These are phyloP conservation scores for Diorhabda carinulata DNA, from an alignment of 1,140 invertebrate genomes.

Conservation along the genomic window DNA sequence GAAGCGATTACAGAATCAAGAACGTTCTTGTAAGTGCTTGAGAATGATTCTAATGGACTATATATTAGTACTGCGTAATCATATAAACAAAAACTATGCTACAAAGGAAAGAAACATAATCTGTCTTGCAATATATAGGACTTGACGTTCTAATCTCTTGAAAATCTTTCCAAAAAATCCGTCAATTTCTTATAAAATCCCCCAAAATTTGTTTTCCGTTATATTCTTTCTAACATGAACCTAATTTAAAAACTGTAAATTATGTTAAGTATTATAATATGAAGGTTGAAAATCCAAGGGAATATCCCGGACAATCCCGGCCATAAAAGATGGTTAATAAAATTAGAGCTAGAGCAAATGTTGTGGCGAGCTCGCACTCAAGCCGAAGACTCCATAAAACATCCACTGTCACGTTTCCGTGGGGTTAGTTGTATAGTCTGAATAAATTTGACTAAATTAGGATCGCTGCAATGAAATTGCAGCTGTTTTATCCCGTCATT, in stretches of 20 bases:
- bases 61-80: no score
- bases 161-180: no score
- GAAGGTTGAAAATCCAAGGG: background rate
- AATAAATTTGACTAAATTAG: constrained; percentile 14
- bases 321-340: constrained; percentile 13
- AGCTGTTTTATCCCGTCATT: background rate
- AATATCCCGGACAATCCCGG: background rate
- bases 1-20: no score
- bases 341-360: constrained; percentile 9
- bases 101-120: no score
- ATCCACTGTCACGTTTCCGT: constrained; percentile 9
- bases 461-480: background rate
- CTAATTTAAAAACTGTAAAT: background rate
- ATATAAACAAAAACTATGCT: no score
- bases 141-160: no score
- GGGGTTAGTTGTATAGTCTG: constrained; percentile 3
- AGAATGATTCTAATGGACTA: no score
- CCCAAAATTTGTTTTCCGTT: no score
- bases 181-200: no score
- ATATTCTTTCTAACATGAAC: no score
- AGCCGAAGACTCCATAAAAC: constrained; percentile 12
- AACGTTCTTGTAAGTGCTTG: no score
- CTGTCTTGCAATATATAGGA: no score
- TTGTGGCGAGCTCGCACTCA: constrained; percentile 8
- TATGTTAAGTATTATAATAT: background rate